These are phyloP conservation scores for Saxidomus purpurata DNA, from an alignment of 1,140 invertebrate species.

Conservation along the genomic window DNA sequence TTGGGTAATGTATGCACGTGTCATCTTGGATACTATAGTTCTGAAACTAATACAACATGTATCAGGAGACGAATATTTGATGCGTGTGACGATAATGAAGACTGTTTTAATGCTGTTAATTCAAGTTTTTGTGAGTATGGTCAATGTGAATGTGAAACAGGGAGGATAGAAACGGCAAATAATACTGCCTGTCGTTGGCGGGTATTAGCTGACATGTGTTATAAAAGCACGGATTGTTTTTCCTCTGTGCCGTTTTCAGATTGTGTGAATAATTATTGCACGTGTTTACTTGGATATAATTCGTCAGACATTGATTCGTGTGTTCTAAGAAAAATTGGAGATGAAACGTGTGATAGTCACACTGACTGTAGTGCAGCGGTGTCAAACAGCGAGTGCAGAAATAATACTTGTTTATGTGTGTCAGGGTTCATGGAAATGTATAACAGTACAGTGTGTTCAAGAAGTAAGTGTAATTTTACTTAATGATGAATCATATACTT, in stretches of 20 bases:
- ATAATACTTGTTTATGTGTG: conserved; percentile 65
- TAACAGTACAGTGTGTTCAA: conserved; percentile 49
- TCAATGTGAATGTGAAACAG: conserved; percentile 62
- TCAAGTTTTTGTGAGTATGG: conserved; percentile 62
- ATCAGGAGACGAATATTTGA: conserved; percentile 66
- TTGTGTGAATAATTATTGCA: conserved; percentile 38
- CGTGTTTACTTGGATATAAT: conserved; percentile 21
- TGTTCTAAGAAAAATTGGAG: conserved; percentile 50
- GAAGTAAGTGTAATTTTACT: too few relatives aligned
- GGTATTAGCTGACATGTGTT: conserved; percentile 64
- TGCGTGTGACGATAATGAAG: conserved; percentile 42
- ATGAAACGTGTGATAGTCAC: conserved; percentile 56
- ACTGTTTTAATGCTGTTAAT: conserved; percentile 68
- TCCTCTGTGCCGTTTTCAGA: conserved; percentile 7
- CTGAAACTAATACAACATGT: conserved; percentile 53
- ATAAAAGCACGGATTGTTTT: conserved; percentile 19
- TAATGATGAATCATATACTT: neutral
- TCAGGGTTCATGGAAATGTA: conserved; percentile 49
- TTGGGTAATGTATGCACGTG: conserved; percentile 65
- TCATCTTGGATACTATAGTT: conserved; percentile 61
- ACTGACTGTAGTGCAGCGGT: conserved; percentile 71
- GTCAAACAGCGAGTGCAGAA: conserved; percentile 64
- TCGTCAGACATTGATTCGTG: neutral
- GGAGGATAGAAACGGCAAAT: conserved; percentile 34
- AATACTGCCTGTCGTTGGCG: conserved; percentile 53